Base-by-base conservation (phyloP, 2,797 vertebrate species). In the Takifugu rubripes region DNA sequence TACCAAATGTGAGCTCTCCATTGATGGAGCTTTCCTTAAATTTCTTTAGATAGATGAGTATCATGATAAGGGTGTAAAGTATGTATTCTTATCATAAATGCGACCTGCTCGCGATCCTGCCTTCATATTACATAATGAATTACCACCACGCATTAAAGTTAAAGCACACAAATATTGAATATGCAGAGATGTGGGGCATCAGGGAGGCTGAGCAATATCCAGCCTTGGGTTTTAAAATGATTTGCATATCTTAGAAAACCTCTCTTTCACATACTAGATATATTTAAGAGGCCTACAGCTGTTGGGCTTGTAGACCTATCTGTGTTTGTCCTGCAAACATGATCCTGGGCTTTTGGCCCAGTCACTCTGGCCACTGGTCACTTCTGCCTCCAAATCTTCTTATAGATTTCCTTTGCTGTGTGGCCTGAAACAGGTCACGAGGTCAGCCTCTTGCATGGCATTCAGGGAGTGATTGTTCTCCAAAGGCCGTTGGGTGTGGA, bases 381-480 rank as follows among this genome's bases (percentile, higher is more conserved):
- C 84, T 89, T 85, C 82, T 81, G 85, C 88, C 80, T 89, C 89
- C 87, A 94, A 93, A 94, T 92, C 92, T 92, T 89, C 91, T 92
- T 93, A 95, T 92, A 88, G 93, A 94, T 96, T 92, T 93, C 87
- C 89, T 93, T 91, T 90, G 87, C 89, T 92, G 90, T 93, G 93
- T 93, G 94, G 93, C 92, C 92, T 92, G 88, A 93, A 89, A 90
- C 82, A 83, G 94, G 95, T 95, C 94, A 95, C 84, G 88, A 91
- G 95, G 95, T 95, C 94, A 92, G 75, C 60, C 79, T 87, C 87
- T 85, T 89, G 92, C 91, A 91, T 87, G 90, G 93, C 92, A 94
- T 94, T 93, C 91, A 90, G 93, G 93, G 94, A 94, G 91, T 91
- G 93, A 96, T 94, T 93, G 93, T 94, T 91, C 92, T 92, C 87